Evolutionary conservation across 2,113 vertebrate genomes (phyloP), one percentile per base, ranked within the genome.

Genomic region (Litocranius walleri): DNA sequence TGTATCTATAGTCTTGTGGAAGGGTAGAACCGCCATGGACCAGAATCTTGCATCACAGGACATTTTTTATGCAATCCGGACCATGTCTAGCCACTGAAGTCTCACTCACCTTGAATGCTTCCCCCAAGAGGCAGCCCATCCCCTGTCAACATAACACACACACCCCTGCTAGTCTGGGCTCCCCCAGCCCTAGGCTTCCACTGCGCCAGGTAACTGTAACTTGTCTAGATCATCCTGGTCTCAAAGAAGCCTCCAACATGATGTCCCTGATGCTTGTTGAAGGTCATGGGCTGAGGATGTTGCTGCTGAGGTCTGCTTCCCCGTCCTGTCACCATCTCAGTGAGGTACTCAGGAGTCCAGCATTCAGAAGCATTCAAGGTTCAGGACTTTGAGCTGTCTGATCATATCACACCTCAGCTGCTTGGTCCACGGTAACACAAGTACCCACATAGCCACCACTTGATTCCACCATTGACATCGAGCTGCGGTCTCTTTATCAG

Each of bases 401-500:
- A 29, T 19, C 0, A 45, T 29, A 30, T n/a, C 77, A 23, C 12
- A 50, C 15, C 36, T 43, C 80, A 56, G 14, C n/a, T 40, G 84
- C 45, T 52, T 12, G 17, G 56, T 29, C 52, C 30, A 56, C 36
- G 3, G 4, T 45, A 21, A 6, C 40, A n/a, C 11, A 4, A 21
- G 57, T 14, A 15, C 14, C 50, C 84, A 27, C 43, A 0, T 6
- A 36, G 40, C 27, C 40, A 7, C 61, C 59, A 2, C 61, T n/a
- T 2, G 7, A 7, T 54, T 52, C 56, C 23, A 0, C 45, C 45
- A 0, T 17, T 2, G 29, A 15, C 15, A 1, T 1, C 0, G 4
- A 13, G 5, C 77, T 23, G 4, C 13, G 2, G 1, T 21, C 61
- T 2, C 33, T 19, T 19, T 17, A 0, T 50, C 13, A 21, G 64